Percentiles rank a stretch among this genome's conserved stretches.
Conservation (phyloP, 2,113 vertebrate species). For the Brachypodius melanocephalos region DNA sequence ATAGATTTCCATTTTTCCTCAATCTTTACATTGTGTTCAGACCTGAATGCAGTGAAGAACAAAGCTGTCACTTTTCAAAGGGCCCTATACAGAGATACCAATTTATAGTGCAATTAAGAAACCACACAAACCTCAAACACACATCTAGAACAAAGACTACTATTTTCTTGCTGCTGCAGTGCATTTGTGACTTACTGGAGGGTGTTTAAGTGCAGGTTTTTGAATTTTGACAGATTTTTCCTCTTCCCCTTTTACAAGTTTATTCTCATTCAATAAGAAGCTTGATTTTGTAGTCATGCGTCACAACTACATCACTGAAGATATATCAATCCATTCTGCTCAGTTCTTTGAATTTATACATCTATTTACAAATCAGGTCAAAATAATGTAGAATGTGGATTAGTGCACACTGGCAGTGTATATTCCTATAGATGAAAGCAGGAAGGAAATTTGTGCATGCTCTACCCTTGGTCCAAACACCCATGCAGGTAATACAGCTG, state of each 20-base stretch:
- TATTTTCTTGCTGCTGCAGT: not conserved
- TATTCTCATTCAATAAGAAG: not conserved
- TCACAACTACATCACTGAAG: not conserved
- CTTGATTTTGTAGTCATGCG: not conserved
- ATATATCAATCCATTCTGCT: fast-evolving
- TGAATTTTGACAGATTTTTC: not conserved
- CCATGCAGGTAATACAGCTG: not conserved
- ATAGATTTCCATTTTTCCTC: not conserved
- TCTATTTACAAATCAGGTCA: not conserved
- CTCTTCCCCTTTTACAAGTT: not conserved
- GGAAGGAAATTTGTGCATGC: not conserved
- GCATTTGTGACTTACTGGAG: not conserved
- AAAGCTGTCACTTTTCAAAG: not conserved
- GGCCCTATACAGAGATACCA: not conserved
- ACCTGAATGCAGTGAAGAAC: not conserved
- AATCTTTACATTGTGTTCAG: not conserved
- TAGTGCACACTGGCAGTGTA: not conserved
- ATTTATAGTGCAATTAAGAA: not conserved
- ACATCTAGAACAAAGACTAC: not conserved
- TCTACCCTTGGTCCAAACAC: not conserved
- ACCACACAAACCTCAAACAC: not conserved
- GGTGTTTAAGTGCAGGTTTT: not conserved
- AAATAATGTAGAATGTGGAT: not conserved
- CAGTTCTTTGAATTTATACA: not conserved
- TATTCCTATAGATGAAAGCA: not conserved